A percentile compares a stretch with the other conserved stretches of the same genome.
phyloP scores from a whole-genome alignment of 2,888 invertebrate species.

The Anthoptus insignis region DNA sequence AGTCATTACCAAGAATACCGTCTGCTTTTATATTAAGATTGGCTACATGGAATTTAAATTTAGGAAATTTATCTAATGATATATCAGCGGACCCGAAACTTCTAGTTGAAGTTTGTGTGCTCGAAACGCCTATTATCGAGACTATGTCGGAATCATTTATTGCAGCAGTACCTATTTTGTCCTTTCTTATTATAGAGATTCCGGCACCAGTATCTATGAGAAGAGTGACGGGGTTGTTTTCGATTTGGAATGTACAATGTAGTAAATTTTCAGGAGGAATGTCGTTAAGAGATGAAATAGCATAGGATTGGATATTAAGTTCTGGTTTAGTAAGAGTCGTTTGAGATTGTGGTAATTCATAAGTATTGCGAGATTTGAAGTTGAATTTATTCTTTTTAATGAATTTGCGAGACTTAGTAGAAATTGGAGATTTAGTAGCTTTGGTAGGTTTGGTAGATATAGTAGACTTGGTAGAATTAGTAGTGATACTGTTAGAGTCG shows the following conservation, averaged over 20 bases:
- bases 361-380: not conserved
- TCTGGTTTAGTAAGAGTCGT: conserved; percentile 32
- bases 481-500: conserved; percentile 9
- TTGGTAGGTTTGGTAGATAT: conserved; percentile 24
- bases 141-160: conserved; percentile 45
- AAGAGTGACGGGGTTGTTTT: conserved; percentile 47
- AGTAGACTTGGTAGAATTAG: conserved; percentile 29
- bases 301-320: conserved; percentile 36
- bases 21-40: conserved; percentile 51
- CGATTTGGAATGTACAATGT: conserved; percentile 50
- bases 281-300: conserved; percentile 50
- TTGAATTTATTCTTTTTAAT: not conserved
- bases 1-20: conserved; percentile 54
- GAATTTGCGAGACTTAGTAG: conserved; percentile 5
- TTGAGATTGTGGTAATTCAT: not conserved
- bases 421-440: conserved; percentile 7
- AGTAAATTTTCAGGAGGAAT: conserved; percentile 52
- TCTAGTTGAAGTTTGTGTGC: conserved; percentile 40
- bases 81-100: conserved; percentile 47
- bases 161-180: conserved; percentile 45
- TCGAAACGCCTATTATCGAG: conserved; percentile 53
- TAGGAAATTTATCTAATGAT: conserved; percentile 49
- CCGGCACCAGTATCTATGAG: conserved; percentile 52
- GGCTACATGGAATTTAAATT: conserved; percentile 51
- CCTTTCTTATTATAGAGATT: conserved; percentile 47